Evolutionary conservation across 2,113 vertebrate genomes (phyloP).

Genomic region (Dicaeum eximium): DNA sequence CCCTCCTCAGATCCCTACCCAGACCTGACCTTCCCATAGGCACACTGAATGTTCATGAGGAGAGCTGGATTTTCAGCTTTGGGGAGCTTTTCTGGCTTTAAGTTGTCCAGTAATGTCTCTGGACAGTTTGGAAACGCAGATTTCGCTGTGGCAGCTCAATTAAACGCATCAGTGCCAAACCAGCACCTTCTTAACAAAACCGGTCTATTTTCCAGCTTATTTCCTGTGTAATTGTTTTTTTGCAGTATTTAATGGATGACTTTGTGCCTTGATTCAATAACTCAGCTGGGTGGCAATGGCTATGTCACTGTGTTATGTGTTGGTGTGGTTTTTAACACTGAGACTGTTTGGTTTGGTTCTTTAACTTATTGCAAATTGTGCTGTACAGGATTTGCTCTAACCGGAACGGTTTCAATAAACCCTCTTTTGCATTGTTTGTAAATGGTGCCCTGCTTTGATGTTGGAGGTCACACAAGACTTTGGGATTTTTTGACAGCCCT

Average conservation of each 20-base stretch:
- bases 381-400: not conserved
- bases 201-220: constrained; percentile 5
- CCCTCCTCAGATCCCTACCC: not conserved
- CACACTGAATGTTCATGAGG: not conserved
- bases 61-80: not conserved
- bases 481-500: not conserved
- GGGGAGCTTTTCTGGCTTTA: constrained; percentile 2
- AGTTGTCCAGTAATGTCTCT: not conserved
- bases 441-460: not conserved
- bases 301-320: constrained; percentile 1
- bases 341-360: constrained; percentile 27
- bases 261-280: constrained; percentile 69
- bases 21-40: not conserved
- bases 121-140: not conserved
- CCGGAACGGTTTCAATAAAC: constrained; percentile 49
- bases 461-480: not conserved
- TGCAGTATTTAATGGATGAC: constrained; percentile 28
- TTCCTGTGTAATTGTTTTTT: not conserved
- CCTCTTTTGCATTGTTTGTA: constrained; percentile 58
- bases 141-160: constrained; percentile 38
- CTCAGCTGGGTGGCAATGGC: not conserved
- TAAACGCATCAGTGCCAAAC: constrained; percentile 24
- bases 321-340: constrained; percentile 17
- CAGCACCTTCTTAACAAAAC: constrained; percentile 30
- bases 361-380: constrained; percentile 56